Percentiles rank a stretch among this genome's conserved stretches.
Conservation (phyloP, 1,140 invertebrate species). For the Lanistes nyassanus region DNA sequence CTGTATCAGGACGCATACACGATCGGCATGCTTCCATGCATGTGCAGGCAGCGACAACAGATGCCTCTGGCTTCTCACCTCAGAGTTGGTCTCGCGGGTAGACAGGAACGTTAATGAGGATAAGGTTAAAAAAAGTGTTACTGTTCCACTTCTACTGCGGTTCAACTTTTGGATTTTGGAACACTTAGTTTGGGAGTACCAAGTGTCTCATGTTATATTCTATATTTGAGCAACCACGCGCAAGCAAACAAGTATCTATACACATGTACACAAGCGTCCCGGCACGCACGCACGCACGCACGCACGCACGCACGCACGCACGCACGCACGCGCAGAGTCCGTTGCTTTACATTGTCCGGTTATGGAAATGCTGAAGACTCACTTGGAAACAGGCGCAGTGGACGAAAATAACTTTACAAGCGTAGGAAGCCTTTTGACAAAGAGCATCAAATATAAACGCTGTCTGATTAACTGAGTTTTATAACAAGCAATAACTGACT, state of each 20-base stretch:
- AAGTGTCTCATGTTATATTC: too few relatives aligned
- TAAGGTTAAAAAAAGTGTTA: too few relatives aligned
- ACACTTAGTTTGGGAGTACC: too few relatives aligned
- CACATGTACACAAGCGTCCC: background rate
- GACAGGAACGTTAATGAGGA: too few relatives aligned
- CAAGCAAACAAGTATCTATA: background rate
- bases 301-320: conserved; percentile 3
- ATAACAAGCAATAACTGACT: background rate
- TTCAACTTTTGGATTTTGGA: too few relatives aligned
- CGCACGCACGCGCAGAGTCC: background rate
- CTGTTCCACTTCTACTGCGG: too few relatives aligned
- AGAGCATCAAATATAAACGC: background rate
- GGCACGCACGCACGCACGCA: background rate
- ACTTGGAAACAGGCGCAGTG: background rate
- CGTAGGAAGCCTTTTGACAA: background rate
- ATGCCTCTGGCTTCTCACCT: too few relatives aligned
- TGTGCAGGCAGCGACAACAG: too few relatives aligned
- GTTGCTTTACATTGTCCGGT: background rate
- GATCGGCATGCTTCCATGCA: too few relatives aligned
- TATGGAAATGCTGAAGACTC: background rate
- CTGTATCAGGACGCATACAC: too few relatives aligned
- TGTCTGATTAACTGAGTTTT: background rate
- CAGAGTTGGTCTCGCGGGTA: too few relatives aligned
- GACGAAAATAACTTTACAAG: background rate
- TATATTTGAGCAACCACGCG: too few relatives aligned